Conservation (phyloP, 1,140 invertebrate species). For the Ctenoplectra terminalis region DNA sequence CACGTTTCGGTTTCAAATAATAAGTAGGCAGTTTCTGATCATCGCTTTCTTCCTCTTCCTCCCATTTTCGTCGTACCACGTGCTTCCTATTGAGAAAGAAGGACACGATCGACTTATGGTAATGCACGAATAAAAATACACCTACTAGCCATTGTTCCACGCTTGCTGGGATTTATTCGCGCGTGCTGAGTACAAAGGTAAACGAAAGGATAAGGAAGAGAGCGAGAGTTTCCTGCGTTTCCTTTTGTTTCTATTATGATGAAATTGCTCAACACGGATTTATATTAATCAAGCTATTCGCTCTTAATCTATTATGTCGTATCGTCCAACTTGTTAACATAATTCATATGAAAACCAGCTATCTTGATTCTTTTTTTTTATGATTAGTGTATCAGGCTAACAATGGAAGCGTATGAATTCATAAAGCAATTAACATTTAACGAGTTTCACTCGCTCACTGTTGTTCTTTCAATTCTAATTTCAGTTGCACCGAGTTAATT, state of each 20-base stretch:
- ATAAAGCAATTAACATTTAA: conserved; percentile 12
- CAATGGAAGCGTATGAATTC: background rate
- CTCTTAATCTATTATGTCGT: background rate
- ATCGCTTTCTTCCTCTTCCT: background rate
- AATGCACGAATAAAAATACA: conserved; percentile 70
- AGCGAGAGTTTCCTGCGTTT: conserved; percentile 15
- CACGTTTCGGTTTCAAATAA: conserved; percentile 43
- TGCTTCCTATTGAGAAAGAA: conserved; percentile 49
- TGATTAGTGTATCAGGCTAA: background rate
- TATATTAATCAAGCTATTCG: conserved; percentile 21
- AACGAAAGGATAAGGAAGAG: conserved; percentile 36
- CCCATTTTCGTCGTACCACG: conserved; percentile 16
- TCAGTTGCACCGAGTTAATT: background rate
- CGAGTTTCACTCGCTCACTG: background rate
- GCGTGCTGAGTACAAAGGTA: conserved; percentile 39
- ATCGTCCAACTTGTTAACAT: background rate
- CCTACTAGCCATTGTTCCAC: conserved; percentile 64
- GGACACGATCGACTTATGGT: conserved; percentile 68
- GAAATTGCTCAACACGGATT: conserved; percentile 32
- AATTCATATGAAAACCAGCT: background rate
- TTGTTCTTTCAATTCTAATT: conserved; percentile 10
- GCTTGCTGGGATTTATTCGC: conserved; percentile 51
- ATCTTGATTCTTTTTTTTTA: background rate
- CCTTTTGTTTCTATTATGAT: conserved; percentile 23
- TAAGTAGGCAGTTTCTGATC: conserved; percentile 38